Percentiles rank a stretch among this genome's conserved stretches.
These are phyloP conservation scores for Cercopithecus neglectus DNA, from an alignment of 2,797 vertebrate genomes.

Conservation along the genomic window DNA sequence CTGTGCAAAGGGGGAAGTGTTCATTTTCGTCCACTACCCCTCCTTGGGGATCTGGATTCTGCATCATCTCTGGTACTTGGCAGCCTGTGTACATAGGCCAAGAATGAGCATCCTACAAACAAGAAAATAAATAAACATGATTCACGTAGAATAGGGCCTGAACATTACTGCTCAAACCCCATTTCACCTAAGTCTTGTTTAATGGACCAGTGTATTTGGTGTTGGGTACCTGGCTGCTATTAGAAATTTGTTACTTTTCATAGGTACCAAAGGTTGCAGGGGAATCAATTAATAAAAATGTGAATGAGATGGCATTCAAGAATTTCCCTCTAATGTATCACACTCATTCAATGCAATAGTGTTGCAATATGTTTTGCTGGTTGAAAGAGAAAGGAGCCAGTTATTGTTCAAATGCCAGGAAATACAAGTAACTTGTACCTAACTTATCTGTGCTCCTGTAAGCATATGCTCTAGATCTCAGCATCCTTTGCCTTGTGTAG, in stretches of 20 bases:
- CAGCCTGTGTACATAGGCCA: not conserved
- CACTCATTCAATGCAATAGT: not conserved
- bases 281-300: not conserved
- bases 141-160: not conserved
- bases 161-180: not conserved
- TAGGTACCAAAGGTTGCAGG: not conserved
- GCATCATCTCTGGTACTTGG: not conserved
- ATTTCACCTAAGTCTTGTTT: not conserved
- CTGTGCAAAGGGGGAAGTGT: not conserved
- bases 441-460: not conserved
- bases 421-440: not conserved
- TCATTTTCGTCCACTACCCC: not conserved
- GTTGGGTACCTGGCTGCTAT: not conserved
- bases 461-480: rapidly evolving
- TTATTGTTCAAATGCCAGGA: not conserved
- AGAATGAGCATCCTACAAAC: not conserved
- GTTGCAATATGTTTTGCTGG: not conserved
- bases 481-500: not conserved
- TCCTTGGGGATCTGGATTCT: not conserved
- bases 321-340: not conserved
- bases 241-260: not conserved
- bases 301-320: not conserved
- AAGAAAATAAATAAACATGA: not conserved
- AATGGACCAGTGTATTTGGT: not conserved
- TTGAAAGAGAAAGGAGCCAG: not conserved